Evolutionary conservation across 2,797 vertebrate genomes (phyloP), one percentile per base, ranked within the genome.

Genomic region (Crypturellus tataupa): DNA sequence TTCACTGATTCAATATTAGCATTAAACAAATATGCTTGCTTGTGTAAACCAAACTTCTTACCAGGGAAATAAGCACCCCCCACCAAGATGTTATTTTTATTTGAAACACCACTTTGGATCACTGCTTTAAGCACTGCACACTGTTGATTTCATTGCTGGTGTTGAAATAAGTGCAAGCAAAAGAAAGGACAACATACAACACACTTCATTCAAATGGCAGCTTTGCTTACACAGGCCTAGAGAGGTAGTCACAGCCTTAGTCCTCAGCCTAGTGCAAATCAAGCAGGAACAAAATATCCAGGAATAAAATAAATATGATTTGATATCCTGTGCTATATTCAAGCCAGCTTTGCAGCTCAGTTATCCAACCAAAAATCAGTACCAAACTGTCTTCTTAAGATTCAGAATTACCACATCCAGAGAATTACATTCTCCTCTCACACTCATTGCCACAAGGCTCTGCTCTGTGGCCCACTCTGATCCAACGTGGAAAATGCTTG

Each of bases 1-100:
- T 64, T 80, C 25, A 17, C 89, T 83, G 69, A 94, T 92, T 95
- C 95, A 85, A 78, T 80, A 37, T 90, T 94, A 94, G 94, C 70
- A 65, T 3, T 14, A 42, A 64, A 75, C 18, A 80, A 47, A 6
- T 7, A 17, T 2, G 12, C 12, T 68, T 78, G 33, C 35, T 47
- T 75, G 18, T 8, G 35, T 46, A 58, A 76, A 56, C 62, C 23
- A 84, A 85, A 90, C 63, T 37, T 33, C 64, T 84, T 39, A 88
- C 27, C 24, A 35, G 64, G 40, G 90, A 88, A 82, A 84, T 15
- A 3, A 76, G 17, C 33, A 51, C 21, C 56, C 60, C 56, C 60
- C 53, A 12, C 12, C 35, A 76, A 49, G 42, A 13, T 27, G 25
- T 35, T 29, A 33, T 17, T 35, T 69, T 64, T 51, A 24, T 46